Conservation (phyloP, 2,888 invertebrate species). For the Sussaba pulchella region DNA sequence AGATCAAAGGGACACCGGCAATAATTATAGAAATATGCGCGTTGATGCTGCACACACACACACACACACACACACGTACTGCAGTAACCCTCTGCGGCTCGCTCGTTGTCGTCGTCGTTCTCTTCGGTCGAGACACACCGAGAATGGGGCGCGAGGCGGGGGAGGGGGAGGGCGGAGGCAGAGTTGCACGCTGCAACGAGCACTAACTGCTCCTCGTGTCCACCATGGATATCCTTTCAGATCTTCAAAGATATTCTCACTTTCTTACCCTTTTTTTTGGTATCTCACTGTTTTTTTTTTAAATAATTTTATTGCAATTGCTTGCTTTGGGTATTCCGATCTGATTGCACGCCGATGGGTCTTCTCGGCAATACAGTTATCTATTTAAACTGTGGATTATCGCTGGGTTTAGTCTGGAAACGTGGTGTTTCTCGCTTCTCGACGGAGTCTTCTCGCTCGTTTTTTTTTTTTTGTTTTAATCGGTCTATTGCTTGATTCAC, state of each 20-base stretch:
- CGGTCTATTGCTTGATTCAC: slow-evolving; percentile 4
- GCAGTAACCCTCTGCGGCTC: slow-evolving; percentile 8
- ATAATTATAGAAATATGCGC: slow-evolving; percentile 84
- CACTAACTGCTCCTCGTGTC: slow-evolving; percentile 49
- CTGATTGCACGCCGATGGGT: slow-evolving; percentile 21
- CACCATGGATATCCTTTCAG: slow-evolving; percentile 48
- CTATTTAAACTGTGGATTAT: slow-evolving; percentile 78
- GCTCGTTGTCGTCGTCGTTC: slow-evolving; percentile 26
- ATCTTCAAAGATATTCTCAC: slow-evolving; percentile 51
- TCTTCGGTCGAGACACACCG: slow-evolving; percentile 54
- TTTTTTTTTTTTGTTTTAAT: slow-evolving; percentile 20
- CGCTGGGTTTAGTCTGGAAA: slow-evolving; percentile 75
- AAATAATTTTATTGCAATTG: slow-evolving; percentile 30
- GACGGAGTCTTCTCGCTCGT: neutral
- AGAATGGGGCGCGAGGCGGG: slow-evolving; percentile 50
- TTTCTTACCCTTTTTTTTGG: slow-evolving; percentile 39
- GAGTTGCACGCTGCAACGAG: slow-evolving; percentile 67
- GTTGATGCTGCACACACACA: slow-evolving; percentile 75
- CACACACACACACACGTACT: too few species aligned
- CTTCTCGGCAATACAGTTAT: slow-evolving; percentile 81
- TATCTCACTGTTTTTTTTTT: slow-evolving; percentile 25
- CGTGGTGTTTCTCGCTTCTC: slow-evolving; percentile 69
- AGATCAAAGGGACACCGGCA: slow-evolving; percentile 83
- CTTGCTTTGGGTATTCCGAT: slow-evolving; percentile 24
- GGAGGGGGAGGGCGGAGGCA: slow-evolving; percentile 74